A percentile compares a stretch with the other conserved stretches of the same genome.
Evolutionary conservation across 2,888 invertebrate genomes (phyloP).

Genomic region (Eupithecia subfuscata): DNA sequence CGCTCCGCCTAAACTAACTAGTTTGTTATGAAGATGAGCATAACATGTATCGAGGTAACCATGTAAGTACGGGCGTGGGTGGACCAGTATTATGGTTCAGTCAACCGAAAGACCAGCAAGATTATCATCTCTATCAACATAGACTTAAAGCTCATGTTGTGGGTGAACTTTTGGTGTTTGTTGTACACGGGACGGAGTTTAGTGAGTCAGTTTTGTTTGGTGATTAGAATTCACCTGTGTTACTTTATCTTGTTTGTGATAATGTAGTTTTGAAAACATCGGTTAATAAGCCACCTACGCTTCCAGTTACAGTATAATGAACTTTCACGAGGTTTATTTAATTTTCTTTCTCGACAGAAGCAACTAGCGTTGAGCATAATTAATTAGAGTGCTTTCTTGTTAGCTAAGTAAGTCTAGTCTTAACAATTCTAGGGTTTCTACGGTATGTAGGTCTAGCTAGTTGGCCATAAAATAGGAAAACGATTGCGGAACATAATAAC

Average conservation of each 20-base stretch:
- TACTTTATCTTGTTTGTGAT: slow-evolving; percentile 13
- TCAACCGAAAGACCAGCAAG: slow-evolving; percentile 7
- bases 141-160: not conserved
- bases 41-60: slow-evolving; percentile 51
- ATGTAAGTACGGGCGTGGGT: slow-evolving; percentile 57
- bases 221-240: slow-evolving; percentile 27
- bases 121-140: slow-evolving; percentile 17
- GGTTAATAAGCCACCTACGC: slow-evolving; percentile 6
- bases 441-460: not conserved
- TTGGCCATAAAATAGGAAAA: not conserved
- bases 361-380: not conserved
- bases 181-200: slow-evolving; percentile 2
- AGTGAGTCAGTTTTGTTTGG: slow-evolving; percentile 30
- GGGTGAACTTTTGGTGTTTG: slow-evolving; percentile 10
- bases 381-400: not conserved
- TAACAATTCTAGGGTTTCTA: not conserved
- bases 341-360: not conserved
- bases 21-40: slow-evolving; percentile 48
- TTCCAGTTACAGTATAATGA: slow-evolving; percentile 1
- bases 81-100: slow-evolving; percentile 52
- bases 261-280: slow-evolving; percentile 15
- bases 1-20: slow-evolving; percentile 29
- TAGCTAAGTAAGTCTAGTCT: slow-evolving; percentile 2
- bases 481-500: not conserved
- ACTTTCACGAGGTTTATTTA: not conserved